Percentiles rank a stretch among this genome's conserved stretches.
Conservation (phyloP, 2,113 vertebrate species). For the Patagioenas fasciata region DNA sequence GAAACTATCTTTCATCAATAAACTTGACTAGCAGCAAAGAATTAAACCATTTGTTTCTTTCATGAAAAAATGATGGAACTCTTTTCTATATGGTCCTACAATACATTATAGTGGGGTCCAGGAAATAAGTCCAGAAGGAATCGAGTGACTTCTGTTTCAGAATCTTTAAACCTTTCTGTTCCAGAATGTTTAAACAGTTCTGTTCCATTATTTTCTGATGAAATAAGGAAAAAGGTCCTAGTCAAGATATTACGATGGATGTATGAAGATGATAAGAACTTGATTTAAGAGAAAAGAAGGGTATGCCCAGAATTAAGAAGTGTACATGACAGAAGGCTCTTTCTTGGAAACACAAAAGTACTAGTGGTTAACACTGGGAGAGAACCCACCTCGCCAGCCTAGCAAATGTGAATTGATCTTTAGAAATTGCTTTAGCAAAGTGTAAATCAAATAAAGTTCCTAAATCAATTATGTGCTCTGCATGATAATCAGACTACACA, state of each 20-base stretch:
- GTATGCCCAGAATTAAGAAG: background rate
- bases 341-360: background rate
- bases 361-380: background rate
- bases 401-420: background rate
- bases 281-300: background rate
- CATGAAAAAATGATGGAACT: background rate
- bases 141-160: background rate
- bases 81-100: background rate
- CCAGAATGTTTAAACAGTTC: background rate
- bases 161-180: background rate
- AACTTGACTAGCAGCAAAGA: background rate
- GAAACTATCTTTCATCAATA: background rate
- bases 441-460: background rate
- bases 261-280: background rate
- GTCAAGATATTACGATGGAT: background rate
- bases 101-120: background rate
- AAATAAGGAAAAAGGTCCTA: background rate
- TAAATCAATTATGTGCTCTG: slow-evolving; percentile 2
- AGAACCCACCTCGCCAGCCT: background rate
- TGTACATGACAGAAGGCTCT: background rate
- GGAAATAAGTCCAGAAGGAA: background rate
- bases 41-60: background rate
- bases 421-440: background rate
- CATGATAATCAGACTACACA: background rate
- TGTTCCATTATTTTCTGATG: background rate